phyloP scores from a whole-genome alignment of 2,888 invertebrate genomes.

The Corythucha ciliata region DNA sequence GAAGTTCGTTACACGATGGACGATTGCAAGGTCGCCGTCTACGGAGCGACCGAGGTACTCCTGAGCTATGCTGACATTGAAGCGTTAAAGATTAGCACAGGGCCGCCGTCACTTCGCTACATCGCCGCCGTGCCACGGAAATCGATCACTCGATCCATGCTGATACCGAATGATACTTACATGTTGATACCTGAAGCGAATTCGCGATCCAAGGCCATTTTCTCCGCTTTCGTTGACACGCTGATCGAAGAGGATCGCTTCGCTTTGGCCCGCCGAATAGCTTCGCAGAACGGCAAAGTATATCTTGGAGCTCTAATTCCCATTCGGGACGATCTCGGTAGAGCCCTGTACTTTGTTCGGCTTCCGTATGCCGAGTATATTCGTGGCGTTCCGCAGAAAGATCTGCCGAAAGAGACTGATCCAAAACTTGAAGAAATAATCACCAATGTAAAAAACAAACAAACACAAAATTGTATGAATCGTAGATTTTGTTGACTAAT shows the following conservation, averaged over 20 bases:
- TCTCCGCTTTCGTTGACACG: conserved; percentile 2
- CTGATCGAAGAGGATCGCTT: background rate
- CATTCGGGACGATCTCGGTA: conserved; percentile 1
- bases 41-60: background rate
- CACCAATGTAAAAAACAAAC: background rate
- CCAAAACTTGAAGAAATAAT: background rate
- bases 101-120: background rate
- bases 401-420: background rate
- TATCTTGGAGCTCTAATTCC: conserved; percentile 1
- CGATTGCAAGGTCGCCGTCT: background rate
- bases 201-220: background rate
- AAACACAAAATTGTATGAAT: no score
- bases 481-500: no score
- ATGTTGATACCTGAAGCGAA: background rate
- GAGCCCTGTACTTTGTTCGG: background rate
- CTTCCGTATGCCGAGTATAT: conserved; percentile 8
- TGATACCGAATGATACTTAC: background rate
- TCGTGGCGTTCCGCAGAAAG: conserved; percentile 2
- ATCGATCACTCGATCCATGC: background rate
- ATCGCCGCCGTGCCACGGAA: background rate
- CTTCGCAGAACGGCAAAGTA: background rate
- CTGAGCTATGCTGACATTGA: conserved; percentile 4
- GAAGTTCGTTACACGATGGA: no score
- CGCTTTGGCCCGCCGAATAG: conserved; percentile 1
- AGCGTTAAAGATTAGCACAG: conserved; percentile 2